Evolutionary conservation across 2,113 vertebrate species (phyloP), one percentile per base, ranked within the genome.

Genomic region (Symphodus melops): DNA sequence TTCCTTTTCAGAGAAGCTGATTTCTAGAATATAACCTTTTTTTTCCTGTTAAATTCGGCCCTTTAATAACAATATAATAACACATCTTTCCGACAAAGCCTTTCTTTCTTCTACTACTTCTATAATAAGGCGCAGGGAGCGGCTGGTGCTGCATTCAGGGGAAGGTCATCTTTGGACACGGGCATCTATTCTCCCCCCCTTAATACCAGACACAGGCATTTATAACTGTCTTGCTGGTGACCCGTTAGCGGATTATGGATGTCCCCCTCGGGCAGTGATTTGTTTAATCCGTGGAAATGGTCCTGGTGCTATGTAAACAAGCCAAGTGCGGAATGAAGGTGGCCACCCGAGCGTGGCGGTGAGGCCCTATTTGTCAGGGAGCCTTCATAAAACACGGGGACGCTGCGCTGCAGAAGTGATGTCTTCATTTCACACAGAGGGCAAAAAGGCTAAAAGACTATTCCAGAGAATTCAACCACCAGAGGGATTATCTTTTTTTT

Each of bases 281-380:
- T 97, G 96, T 98, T 96, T 98, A 98, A 98, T 97, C 96, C 95
- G 95, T 96, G 96, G 95, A 97, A 98, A 97, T 96, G 95, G 94
- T 96, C 94, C 95, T 94, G 95, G 94, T 93, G 95, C 95, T 96
- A 96, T 98, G 97, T 98, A 98, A 98, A 98, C 96, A 98, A 96
- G 96, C 95, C 96, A 94, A 94, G 96, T 95, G 96, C 95, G 87
- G 96, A 97, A 97, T 97, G 96, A 96, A 96, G 96, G 95, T 90
- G 95, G 91, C 91, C 94, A 95, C 89, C 95, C 94, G 93, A 94
- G 96, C 96, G 95, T 97, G 84, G 95, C 96, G 88, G 94, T 94
- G 95, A 80, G 94, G 95, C 95, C 95, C 96, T 96, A 97, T 98
- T 97, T 97, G 95, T 98, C 97, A 98, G 94, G 94, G 91, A 95